Conservation (phyloP, 2,113 vertebrate species). For the Oryzias melastigma region DNA sequence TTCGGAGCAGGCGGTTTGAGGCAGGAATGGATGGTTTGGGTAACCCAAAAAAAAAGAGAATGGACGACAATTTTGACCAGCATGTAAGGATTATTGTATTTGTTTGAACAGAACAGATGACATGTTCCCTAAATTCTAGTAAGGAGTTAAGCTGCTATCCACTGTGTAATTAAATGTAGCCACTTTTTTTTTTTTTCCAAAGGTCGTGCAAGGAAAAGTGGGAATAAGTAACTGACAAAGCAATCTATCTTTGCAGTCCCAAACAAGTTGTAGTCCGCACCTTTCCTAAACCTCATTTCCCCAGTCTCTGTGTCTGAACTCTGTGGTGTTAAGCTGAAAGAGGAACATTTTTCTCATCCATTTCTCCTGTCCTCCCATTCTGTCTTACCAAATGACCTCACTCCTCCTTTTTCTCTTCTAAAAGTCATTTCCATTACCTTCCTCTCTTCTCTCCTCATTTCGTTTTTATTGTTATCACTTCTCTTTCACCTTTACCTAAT, state of each 20-base stretch:
- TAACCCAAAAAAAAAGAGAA: background rate
- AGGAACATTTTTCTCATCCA: background rate
- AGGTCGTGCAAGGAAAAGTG: conserved; percentile 10
- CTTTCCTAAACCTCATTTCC: conserved; percentile 39
- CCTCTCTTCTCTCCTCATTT: conserved; percentile 20
- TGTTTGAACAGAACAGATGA: no score
- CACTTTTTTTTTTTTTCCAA: no score
- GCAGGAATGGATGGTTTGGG: conserved; percentile 25
- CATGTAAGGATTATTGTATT: no score
- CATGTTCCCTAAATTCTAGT: no score
- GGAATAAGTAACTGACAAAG: conserved; percentile 38
- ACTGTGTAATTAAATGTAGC: no score
- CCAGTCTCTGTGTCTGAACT: conserved; percentile 15
- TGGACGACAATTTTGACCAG: no score
- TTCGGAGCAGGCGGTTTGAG: conserved; percentile 26
- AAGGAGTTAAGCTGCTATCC: no score
- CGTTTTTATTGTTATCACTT: conserved; percentile 21
- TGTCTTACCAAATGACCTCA: background rate
- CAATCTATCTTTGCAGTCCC: conserved; percentile 58
- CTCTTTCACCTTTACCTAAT: conserved; percentile 32
- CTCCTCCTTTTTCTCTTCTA: conserved; percentile 7
- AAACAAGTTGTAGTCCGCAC: conserved; percentile 50
- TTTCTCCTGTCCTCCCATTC: conserved; percentile 4
- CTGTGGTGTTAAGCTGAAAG: conserved; percentile 27
- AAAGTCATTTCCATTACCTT: conserved; percentile 26